These are phyloP conservation scores for Eclectus roratus DNA, from an alignment of 2,113 vertebrate species.

Conservation along the genomic window DNA sequence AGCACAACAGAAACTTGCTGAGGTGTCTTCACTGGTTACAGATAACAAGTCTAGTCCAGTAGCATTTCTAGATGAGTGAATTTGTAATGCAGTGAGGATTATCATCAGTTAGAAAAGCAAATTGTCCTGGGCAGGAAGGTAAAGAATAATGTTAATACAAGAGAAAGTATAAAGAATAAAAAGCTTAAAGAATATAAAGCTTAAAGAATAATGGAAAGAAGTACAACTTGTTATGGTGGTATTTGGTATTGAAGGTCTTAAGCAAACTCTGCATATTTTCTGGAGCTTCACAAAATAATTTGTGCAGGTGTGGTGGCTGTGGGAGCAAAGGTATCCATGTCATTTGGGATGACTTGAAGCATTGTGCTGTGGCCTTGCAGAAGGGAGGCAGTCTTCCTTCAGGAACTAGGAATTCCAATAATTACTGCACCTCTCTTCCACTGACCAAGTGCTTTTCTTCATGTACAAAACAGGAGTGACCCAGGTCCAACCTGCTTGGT, in stretches of 20 bases:
- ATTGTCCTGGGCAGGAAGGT: neutral
- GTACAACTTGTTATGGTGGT: neutral
- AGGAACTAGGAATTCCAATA: neutral
- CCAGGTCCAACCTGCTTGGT: rapidly evolving
- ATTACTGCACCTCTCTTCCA: neutral
- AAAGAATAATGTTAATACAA: neutral
- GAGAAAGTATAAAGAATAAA: neutral
- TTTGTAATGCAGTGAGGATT: neutral
- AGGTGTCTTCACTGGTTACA: neutral
- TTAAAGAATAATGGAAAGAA: neutral
- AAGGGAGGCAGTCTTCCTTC: neutral
- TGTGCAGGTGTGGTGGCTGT: neutral
- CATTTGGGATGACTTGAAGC: neutral
- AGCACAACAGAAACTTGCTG: neutral
- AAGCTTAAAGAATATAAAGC: neutral
- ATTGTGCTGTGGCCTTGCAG: neutral
- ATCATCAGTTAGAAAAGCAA: neutral
- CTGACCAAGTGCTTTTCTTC: neutral
- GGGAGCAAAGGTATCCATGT: neutral
- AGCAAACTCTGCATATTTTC: neutral
- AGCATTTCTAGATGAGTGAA: neutral
- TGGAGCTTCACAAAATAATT: neutral
- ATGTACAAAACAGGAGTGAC: rapidly evolving
- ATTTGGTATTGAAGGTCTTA: neutral
- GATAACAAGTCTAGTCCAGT: neutral